A percentile compares a stretch with the other conserved stretches of the same genome.
phyloP scores from a whole-genome alignment of 2,888 invertebrate species.

The Hydropsyche betteni region DNA sequence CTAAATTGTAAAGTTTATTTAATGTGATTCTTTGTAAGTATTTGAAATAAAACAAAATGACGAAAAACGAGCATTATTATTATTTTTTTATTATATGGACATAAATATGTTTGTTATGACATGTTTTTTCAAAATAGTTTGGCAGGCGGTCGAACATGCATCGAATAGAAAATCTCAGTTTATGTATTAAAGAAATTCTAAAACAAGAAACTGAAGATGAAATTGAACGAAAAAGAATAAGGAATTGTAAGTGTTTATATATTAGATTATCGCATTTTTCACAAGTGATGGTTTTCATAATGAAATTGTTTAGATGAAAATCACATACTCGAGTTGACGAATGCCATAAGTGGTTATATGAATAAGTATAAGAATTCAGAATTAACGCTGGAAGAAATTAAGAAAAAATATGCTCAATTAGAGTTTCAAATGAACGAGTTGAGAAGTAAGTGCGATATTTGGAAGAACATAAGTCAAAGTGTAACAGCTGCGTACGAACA shows the following conservation, averaged over 20 bases:
- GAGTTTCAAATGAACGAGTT: slow-evolving; percentile 32
- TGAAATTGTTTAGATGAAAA: slow-evolving; percentile 23
- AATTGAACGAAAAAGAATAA: slow-evolving; percentile 21
- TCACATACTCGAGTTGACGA: slow-evolving; percentile 1
- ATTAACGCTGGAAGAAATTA: neutral
- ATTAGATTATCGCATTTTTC: too few species aligned
- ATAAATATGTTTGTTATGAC: neutral
- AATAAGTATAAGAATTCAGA: neutral
- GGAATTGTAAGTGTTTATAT: too few species aligned
- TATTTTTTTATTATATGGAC: neutral
- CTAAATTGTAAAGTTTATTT: too few species aligned
- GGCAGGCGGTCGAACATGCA: neutral
- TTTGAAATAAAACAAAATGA: neutral
- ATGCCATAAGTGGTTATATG: neutral
- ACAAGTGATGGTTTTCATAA: too few species aligned
- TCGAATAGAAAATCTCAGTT: neutral
- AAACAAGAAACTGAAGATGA: slow-evolving; percentile 40
- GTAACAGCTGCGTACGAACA: slow-evolving; percentile 24
- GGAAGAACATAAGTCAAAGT: slow-evolving; percentile 34
- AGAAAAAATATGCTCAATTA: neutral
- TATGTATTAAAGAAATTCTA: slow-evolving; percentile 23
- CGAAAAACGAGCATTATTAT: neutral
- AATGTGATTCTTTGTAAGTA: neutral
- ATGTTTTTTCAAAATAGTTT: neutral
- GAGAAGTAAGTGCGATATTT: slow-evolving; percentile 39